These are phyloP conservation scores for Diadromus collaris DNA, from an alignment of 2,888 invertebrate species.

Conservation along the genomic window DNA sequence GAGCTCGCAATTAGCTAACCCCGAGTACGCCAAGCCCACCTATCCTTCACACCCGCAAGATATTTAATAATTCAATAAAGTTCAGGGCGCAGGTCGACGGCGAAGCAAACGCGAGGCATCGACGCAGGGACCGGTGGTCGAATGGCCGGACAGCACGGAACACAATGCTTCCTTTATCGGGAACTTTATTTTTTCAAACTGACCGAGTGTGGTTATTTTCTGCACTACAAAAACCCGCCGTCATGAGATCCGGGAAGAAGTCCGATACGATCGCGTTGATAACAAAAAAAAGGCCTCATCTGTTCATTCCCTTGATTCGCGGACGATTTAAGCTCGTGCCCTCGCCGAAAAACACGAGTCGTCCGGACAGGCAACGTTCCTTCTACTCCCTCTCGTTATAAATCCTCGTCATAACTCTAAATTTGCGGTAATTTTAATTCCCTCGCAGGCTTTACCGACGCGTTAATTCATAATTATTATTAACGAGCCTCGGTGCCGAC, in stretches of 20 bases:
- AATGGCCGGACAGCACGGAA: not conserved
- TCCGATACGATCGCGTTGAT: conserved; percentile 36
- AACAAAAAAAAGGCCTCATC: conserved; percentile 55
- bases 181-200: not conserved
- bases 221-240: not conserved
- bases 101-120: not conserved
- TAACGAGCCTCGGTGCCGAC: conserved; percentile 71
- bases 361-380: conserved; percentile 42
- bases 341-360: conserved; percentile 27
- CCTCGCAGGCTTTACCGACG: conserved; percentile 71
- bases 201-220: not conserved
- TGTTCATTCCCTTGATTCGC: conserved; percentile 47
- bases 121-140: not conserved
- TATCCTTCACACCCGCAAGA: conserved; percentile 76
- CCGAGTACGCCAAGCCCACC: conserved; percentile 67
- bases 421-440: conserved; percentile 78
- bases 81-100: conserved; percentile 9
- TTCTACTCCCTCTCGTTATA: conserved; percentile 64
- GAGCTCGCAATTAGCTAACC: conserved; percentile 76
- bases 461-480: conserved; percentile 79
- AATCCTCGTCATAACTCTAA: conserved; percentile 77
- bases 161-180: not conserved
- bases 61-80: conserved; percentile 78
- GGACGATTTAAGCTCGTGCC: conserved; percentile 49
- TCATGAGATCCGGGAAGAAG: not conserved